Conservation (phyloP, 2,888 invertebrate species). For the Encarsia formosa region DNA sequence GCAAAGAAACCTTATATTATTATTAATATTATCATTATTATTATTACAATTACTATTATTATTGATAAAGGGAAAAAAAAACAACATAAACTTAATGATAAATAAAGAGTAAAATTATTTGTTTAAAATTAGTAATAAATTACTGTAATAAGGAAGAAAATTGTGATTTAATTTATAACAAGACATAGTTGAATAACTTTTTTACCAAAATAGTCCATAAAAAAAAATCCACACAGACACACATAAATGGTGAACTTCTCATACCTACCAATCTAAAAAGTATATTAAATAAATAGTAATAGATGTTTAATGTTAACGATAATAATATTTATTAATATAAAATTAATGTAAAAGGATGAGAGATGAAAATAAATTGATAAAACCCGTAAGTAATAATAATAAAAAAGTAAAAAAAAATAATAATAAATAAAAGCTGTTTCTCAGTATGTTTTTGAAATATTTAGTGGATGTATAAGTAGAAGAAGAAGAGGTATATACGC, state of each 20-base stretch:
- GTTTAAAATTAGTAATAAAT: conserved; percentile 9
- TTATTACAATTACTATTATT: too few relatives aligned
- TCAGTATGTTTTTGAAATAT: conserved; percentile 16
- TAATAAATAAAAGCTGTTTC: conserved; percentile 25
- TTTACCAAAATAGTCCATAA: conserved; percentile 7
- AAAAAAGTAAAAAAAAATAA: conserved; percentile 5
- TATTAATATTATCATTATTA: too few relatives aligned
- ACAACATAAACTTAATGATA: conserved; percentile 5
- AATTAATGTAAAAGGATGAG: conserved; percentile 16
- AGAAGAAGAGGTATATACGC: too few relatives aligned
- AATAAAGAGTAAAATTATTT: conserved; percentile 10
- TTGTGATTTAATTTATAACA: conserved; percentile 24
- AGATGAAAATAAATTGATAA: conserved; percentile 14
- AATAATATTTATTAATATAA: not conserved
- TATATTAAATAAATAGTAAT: too few relatives aligned
- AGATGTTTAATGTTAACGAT: conserved; percentile 10
- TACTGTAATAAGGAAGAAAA: conserved; percentile 19
- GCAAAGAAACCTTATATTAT: conserved; percentile 9
- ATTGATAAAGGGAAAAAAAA: too few relatives aligned
- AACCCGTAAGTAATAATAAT: too few relatives aligned
- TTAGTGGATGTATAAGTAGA: conserved; percentile 8
- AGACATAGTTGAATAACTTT: conserved; percentile 17
- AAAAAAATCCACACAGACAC: conserved; percentile 3
- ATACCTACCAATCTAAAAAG: not conserved
- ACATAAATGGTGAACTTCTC: conserved; percentile 6